Conservation (phyloP, 2,113 vertebrate species). For the Lagenorhynchus albirostris region DNA sequence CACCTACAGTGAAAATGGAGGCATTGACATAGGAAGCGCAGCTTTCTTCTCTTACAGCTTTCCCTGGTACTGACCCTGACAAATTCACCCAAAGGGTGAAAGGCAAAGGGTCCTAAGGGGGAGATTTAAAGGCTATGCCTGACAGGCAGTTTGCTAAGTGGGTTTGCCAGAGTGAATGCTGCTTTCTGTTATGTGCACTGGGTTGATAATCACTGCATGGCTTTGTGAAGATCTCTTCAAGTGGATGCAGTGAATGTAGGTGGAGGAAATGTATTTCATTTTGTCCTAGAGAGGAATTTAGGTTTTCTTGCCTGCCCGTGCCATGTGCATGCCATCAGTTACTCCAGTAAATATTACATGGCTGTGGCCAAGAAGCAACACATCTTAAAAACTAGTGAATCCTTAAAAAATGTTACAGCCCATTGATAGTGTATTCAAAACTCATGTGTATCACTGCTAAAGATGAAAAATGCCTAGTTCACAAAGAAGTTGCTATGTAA, state of each 20-base stretch:
- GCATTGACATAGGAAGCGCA: neutral
- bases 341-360: neutral
- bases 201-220: neutral
- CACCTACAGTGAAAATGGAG: neutral
- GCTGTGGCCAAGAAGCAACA: neutral
- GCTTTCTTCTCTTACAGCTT: neutral
- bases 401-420: neutral
- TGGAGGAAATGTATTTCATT: constrained; percentile 17
- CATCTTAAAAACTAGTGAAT: neutral
- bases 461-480: neutral
- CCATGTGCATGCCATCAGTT: neutral
- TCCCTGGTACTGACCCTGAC: neutral
- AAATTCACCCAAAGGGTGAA: neutral
- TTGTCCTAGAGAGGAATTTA: neutral
- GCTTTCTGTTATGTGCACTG: constrained; percentile 4
- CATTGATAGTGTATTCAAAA: neutral
- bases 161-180: neutral
- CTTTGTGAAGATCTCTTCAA: neutral
- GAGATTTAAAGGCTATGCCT: neutral
- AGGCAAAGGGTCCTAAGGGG: neutral
- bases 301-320: neutral
- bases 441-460: neutral
- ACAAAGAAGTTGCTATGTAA: neutral
- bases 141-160: neutral
- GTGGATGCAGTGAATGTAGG: neutral